Conservation (phyloP, 2,888 invertebrate genomes). For the Ryuthela nishihirai region DNA sequence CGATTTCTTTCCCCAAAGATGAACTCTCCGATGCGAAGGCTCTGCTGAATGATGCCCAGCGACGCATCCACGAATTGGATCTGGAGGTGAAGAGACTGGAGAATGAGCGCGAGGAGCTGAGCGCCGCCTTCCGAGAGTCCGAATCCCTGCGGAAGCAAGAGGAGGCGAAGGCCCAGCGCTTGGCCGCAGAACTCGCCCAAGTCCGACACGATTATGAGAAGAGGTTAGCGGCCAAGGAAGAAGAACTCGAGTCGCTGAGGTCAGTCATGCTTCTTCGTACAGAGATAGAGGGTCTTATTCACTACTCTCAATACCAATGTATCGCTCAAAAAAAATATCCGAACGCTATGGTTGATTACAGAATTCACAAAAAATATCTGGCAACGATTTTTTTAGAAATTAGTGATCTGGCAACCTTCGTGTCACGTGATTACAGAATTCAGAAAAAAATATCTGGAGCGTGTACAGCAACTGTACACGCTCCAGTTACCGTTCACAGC, state of each 20-base stretch:
- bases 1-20: constrained; percentile 60
- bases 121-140: constrained; percentile 96
- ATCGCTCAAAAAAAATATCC: no score
- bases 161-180: constrained; percentile 90
- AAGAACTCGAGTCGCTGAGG: constrained; percentile 97
- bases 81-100: constrained; percentile 95
- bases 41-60: constrained; percentile 89
- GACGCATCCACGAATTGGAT: constrained; percentile 96
- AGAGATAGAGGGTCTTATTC: no score
- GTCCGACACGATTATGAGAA: constrained; percentile 97
- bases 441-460: no score
- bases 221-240: constrained; percentile 95
- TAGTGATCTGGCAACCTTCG: no score
- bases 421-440: no score
- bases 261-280: constrained; percentile 50
- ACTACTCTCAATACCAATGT: no score
- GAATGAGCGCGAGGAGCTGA: constrained; percentile 98
- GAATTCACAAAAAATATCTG: no score
- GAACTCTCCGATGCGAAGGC: constrained; percentile 93
- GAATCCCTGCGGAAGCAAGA: constrained; percentile 97
- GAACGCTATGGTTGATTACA: no score
- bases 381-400: no score
- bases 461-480: no score
- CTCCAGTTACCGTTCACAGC: no score
- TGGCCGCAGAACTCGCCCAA: constrained; percentile 87